A percentile compares a stretch with the other conserved stretches of the same genome.
Evolutionary conservation across 2,888 invertebrate genomes (phyloP).

Genomic region (Brachyopa scutellaris): DNA sequence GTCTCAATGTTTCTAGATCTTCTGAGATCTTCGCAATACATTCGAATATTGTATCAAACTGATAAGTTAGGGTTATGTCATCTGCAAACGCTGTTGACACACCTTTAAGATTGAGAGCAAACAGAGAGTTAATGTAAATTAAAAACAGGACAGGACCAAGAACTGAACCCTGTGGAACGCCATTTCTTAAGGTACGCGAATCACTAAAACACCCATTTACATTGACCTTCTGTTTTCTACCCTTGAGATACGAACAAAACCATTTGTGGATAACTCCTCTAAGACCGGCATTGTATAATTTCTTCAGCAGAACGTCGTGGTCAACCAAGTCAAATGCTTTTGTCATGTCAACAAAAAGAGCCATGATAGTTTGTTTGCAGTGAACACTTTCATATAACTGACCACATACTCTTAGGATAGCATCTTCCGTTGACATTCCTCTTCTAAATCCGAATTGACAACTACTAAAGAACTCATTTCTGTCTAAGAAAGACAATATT

Average conservation of each 20-base stretch:
- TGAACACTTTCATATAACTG: neutral
- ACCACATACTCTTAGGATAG: neutral
- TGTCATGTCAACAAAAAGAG: neutral
- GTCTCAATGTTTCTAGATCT: conserved; percentile 6
- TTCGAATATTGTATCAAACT: neutral
- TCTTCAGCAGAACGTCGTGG: neutral
- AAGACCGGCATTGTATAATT: conserved; percentile 5
- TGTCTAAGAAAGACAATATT: neutral
- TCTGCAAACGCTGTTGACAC: conserved; percentile 7
- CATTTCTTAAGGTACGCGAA: neutral
- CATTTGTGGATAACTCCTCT: neutral
- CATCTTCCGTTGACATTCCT: conserved; percentile 13
- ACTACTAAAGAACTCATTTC: neutral
- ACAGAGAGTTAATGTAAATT: neutral
- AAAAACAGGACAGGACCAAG: neutral
- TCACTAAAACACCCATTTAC: neutral
- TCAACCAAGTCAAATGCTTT: conserved; percentile 8
- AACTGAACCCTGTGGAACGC: conserved; percentile 3
- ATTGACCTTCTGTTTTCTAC: neutral
- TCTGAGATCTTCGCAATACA: neutral
- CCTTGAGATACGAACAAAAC: neutral
- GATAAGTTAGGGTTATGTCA: neutral
- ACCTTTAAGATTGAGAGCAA: neutral
- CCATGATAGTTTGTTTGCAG: neutral
- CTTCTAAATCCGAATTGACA: neutral